A percentile compares a stretch with the other conserved stretches of the same genome.
Evolutionary conservation across 2,797 vertebrate genomes (phyloP).

Genomic region (Steatocranus sp.): DNA sequence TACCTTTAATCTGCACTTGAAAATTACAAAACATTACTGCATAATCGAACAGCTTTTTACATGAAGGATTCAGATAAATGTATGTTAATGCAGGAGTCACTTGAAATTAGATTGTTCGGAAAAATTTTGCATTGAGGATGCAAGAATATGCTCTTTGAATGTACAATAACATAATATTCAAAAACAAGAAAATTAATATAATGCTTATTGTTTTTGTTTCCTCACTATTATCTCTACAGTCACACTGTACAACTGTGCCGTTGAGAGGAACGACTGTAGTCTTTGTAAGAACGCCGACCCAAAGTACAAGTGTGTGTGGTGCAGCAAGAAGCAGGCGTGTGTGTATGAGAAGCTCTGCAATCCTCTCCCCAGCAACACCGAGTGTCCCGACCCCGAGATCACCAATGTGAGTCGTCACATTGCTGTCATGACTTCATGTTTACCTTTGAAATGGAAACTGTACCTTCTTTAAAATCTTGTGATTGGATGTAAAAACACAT

Average conservation of each 20-base stretch:
- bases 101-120: background rate
- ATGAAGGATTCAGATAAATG: background rate
- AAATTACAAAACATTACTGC: conserved; percentile 13
- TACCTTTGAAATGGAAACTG: background rate
- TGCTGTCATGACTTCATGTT: background rate
- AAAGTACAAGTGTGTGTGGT: conserved; percentile 89
- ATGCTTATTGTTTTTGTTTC: background rate
- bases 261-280: conserved; percentile 91
- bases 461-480: background rate
- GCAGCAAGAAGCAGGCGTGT: conserved; percentile 76
- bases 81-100: background rate
- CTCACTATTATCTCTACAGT: conserved; percentile 65
- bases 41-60: background rate
- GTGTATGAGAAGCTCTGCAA: conserved; percentile 82
- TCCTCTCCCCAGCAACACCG: conserved; percentile 12
- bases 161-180: background rate
- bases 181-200: background rate
- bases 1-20: conserved; percentile 18
- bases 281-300: conserved; percentile 84
- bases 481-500: background rate
- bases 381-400: conserved; percentile 84
- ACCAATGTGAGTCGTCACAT: conserved; percentile 73
- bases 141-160: background rate
- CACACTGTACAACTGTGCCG: conserved; percentile 92
- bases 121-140: background rate